A percentile compares a stretch with the other conserved stretches of the same genome.
Evolutionary conservation across 2,113 vertebrate genomes (phyloP).

Genomic region (Ancistrus triradiatus): DNA sequence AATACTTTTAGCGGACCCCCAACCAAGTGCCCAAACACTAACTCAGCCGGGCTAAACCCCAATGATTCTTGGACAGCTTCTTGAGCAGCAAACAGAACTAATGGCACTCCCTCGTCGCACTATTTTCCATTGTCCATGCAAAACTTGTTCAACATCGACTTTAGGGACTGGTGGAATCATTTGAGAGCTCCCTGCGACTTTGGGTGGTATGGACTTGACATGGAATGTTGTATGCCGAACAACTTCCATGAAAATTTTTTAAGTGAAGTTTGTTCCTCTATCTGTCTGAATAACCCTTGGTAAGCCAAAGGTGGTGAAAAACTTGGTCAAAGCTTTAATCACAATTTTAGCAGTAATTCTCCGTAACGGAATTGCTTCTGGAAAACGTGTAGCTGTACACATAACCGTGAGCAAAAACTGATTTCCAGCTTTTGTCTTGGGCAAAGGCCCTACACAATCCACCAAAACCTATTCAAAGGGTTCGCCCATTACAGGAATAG

Average conservation of each 20-base stretch:
- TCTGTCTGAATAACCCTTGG: not conserved
- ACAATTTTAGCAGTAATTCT: no score
- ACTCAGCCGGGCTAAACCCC: not conserved
- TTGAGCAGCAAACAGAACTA: not conserved
- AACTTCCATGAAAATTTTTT: not conserved
- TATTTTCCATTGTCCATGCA: not conserved
- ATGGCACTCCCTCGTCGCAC: not conserved
- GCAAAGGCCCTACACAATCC: conserved; percentile 11
- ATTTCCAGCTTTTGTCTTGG: not conserved
- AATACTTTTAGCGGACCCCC: not conserved
- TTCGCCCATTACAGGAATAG: not conserved
- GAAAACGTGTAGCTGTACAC: conserved; percentile 5
- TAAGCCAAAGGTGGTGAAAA: not conserved
- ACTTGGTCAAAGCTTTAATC: not conserved
- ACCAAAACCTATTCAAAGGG: conserved; percentile 4
- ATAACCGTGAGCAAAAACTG: conserved; percentile 13
- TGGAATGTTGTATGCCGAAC: not conserved
- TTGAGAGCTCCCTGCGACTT: not conserved
- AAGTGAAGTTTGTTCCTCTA: not conserved
- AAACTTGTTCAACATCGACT: not conserved
- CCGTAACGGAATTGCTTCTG: not conserved
- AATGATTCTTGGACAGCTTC: not conserved
- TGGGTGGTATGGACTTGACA: not conserved
- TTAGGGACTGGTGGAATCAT: not conserved
- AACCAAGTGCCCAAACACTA: not conserved